Conservation (phyloP, 2,797 vertebrate genomes). For the Natrix natrix region DNA sequence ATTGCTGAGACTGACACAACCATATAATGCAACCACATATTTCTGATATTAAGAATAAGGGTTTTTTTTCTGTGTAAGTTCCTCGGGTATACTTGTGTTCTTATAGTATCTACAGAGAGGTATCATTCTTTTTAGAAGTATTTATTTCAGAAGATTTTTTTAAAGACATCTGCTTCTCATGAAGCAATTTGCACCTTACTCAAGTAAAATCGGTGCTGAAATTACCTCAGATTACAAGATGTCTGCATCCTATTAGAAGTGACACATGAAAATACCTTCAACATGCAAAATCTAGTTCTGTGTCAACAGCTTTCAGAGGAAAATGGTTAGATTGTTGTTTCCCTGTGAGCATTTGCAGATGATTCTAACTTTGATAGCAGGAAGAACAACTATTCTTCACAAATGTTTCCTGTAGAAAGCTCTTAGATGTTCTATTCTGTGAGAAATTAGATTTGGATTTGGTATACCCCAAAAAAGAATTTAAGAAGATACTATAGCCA, state of each 20-base stretch:
- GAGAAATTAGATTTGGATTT: neutral
- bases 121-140: constrained; percentile 52
- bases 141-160: constrained; percentile 42
- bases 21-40: constrained; percentile 11
- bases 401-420: constrained; percentile 17
- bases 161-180: constrained; percentile 64
- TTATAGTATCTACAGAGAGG: neutral
- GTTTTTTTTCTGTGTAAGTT: neutral
- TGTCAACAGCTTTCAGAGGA: constrained; percentile 58
- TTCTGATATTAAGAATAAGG: constrained; percentile 41
- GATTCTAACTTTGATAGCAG: neutral
- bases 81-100: neutral
- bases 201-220: constrained; percentile 67
- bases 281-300: constrained; percentile 53
- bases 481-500: neutral
- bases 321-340: constrained; percentile 46
- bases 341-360: neutral
- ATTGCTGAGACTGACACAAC: neutral
- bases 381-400: constrained; percentile 7
- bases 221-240: constrained; percentile 63
- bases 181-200: constrained; percentile 62
- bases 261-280: constrained; percentile 67
- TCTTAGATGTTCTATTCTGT: neutral
- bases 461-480: neutral
- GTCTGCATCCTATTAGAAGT: constrained; percentile 70